Evolutionary conservation across 2,888 invertebrate species (phyloP).

Genomic region (Pachydiplax longipennis): DNA sequence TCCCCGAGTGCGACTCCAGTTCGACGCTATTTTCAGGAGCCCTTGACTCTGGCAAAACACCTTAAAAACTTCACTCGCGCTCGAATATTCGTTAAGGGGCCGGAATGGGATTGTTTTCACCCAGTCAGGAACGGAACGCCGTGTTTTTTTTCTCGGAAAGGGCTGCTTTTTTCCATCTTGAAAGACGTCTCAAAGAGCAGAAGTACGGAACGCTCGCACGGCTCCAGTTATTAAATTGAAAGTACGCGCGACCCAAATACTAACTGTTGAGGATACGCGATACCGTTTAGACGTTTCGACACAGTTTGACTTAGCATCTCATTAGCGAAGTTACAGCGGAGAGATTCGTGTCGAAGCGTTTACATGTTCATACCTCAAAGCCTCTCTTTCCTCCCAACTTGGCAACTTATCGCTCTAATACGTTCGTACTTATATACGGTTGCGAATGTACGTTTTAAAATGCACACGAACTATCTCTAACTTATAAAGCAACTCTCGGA

Average conservation of each 20-base stretch:
- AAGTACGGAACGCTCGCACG: neutral
- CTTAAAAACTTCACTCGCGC: neutral
- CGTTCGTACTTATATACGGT: no score
- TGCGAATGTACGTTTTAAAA: no score
- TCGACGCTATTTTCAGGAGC: neutral
- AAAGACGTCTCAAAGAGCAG: neutral
- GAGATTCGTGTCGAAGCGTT: neutral
- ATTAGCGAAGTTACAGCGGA: neutral
- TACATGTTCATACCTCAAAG: neutral
- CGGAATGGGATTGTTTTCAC: neutral
- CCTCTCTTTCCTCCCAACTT: neutral
- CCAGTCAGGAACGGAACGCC: neutral
- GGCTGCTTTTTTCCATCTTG: neutral
- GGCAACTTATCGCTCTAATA: neutral
- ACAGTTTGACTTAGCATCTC: conserved; percentile 1
- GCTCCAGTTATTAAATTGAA: neutral
- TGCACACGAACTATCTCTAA: neutral
- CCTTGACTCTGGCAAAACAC: neutral
- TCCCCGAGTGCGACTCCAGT: neutral
- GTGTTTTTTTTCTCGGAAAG: no score
- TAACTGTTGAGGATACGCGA: neutral
- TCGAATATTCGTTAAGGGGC: neutral
- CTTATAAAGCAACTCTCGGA: neutral
- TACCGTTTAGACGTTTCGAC: neutral
- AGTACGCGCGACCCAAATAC: neutral